Conservation (phyloP, 1,140 invertebrate genomes). For the Brachionus koreanus region DNA sequence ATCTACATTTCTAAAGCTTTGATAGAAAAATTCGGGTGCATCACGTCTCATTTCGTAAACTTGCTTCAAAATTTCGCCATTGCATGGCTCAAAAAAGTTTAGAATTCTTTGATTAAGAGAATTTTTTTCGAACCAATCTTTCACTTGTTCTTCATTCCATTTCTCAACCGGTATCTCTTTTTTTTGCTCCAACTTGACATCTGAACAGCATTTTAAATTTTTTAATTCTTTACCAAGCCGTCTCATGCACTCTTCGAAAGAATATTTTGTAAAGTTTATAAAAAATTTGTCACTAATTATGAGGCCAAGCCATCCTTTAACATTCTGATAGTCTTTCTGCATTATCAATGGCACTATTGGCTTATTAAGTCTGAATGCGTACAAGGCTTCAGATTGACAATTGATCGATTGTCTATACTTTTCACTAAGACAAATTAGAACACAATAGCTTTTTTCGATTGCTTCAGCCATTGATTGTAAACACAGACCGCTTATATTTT, state of each 20-base stretch:
- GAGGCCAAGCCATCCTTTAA: slow-evolving; percentile 54
- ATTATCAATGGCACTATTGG: slow-evolving; percentile 52
- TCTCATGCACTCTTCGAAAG: background rate
- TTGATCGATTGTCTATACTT: slow-evolving; percentile 55
- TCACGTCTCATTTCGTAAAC: slow-evolving; percentile 36
- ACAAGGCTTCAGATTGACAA: slow-evolving; percentile 54
- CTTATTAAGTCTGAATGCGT: slow-evolving; percentile 51
- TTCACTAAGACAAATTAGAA: slow-evolving; percentile 55
- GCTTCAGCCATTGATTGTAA: slow-evolving; percentile 57
- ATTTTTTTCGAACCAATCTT: slow-evolving; percentile 37
- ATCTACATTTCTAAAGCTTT: background rate
- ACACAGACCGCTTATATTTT: slow-evolving; percentile 48
- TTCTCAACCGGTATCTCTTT: background rate
- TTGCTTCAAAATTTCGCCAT: slow-evolving; percentile 12
- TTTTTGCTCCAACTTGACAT: background rate
- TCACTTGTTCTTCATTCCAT: background rate
- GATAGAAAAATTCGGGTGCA: slow-evolving; percentile 35
- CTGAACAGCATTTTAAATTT: background rate
- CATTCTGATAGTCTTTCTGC: slow-evolving; percentile 49
- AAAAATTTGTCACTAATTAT: slow-evolving; percentile 52
- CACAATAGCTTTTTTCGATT: slow-evolving; percentile 53
- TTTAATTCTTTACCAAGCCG: background rate
- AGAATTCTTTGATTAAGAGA: background rate
- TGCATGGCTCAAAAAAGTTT: background rate
- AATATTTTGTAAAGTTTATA: slow-evolving; percentile 47